These are phyloP conservation scores for Vulpes ferrilata DNA, from an alignment of 2,113 vertebrate species.

Conservation along the genomic window DNA sequence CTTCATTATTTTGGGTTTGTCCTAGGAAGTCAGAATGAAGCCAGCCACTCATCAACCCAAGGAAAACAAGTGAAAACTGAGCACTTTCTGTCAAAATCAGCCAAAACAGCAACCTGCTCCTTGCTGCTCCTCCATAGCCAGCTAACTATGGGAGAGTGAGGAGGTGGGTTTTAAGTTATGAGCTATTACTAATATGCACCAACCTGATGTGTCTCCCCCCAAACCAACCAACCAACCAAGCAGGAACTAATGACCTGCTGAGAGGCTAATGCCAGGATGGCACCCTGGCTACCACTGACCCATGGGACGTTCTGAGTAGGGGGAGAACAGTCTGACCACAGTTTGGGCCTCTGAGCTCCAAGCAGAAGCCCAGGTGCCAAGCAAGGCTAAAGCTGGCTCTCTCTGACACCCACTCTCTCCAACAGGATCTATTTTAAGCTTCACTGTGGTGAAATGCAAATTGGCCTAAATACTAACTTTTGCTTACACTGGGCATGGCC, in stretches of 20 bases:
- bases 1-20: not conserved
- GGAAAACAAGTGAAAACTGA: not conserved
- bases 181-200: not conserved
- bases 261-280: not conserved
- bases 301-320: not conserved
- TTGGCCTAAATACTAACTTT: constrained; percentile 49
- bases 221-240: not conserved
- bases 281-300: not conserved
- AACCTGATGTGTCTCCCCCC: not conserved
- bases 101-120: not conserved
- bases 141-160: not conserved
- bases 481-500: not conserved
- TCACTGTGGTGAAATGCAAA: constrained; percentile 71
- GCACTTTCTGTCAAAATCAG: not conserved
- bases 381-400: not conserved
- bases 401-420: constrained; percentile 42
- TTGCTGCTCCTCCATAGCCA: not conserved
- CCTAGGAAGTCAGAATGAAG: not conserved
- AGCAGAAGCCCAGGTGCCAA: constrained; percentile 5
- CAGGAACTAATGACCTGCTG: not conserved
- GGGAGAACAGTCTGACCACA: not conserved
- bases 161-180: not conserved
- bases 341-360: not conserved
- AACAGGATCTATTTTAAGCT: constrained; percentile 49
- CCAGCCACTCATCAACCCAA: not conserved